These are phyloP conservation scores for Dendrolimus kikuchii DNA, from an alignment of 1,140 invertebrate genomes.

Conservation along the genomic window DNA sequence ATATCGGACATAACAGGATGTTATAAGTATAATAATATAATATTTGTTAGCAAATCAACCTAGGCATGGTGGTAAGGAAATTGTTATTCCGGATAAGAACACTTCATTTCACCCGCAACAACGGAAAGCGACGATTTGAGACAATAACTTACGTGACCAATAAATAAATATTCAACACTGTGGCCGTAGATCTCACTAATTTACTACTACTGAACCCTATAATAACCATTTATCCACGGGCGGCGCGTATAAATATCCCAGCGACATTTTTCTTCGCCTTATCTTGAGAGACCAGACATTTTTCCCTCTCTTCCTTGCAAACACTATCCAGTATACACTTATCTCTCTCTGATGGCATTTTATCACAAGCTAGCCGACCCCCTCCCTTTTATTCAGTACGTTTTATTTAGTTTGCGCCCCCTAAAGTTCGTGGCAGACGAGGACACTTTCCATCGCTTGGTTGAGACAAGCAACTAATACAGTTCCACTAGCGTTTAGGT, in stretches of 20 bases:
- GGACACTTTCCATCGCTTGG: too few relatives aligned
- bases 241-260: slow-evolving; percentile 56
- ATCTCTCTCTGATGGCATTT: slow-evolving; percentile 33
- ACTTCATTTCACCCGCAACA: slow-evolving; percentile 12
- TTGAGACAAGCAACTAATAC: too few relatives aligned
- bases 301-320: slow-evolving; percentile 25
- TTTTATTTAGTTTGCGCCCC: slow-evolving; percentile 62
- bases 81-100: background rate
- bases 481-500: too few relatives aligned
- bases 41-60: too few relatives aligned
- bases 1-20: too few relatives aligned
- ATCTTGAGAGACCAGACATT: slow-evolving; percentile 55
- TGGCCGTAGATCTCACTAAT: slow-evolving; percentile 64
- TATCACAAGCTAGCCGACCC: slow-evolving; percentile 31
- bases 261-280: slow-evolving; percentile 68
- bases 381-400: slow-evolving; percentile 45
- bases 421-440: background rate
- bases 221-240: slow-evolving; percentile 60
- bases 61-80: too few relatives aligned
- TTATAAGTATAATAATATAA: too few relatives aligned
- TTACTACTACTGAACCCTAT: slow-evolving; percentile 61
- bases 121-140: slow-evolving; percentile 10
- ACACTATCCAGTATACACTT: slow-evolving; percentile 7
- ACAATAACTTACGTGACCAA: slow-evolving; percentile 41
- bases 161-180: slow-evolving; percentile 63